Evolutionary conservation across 2,113 vertebrate species (phyloP), one percentile per base, ranked within the genome.

Genomic region (Fregata magnificens): DNA sequence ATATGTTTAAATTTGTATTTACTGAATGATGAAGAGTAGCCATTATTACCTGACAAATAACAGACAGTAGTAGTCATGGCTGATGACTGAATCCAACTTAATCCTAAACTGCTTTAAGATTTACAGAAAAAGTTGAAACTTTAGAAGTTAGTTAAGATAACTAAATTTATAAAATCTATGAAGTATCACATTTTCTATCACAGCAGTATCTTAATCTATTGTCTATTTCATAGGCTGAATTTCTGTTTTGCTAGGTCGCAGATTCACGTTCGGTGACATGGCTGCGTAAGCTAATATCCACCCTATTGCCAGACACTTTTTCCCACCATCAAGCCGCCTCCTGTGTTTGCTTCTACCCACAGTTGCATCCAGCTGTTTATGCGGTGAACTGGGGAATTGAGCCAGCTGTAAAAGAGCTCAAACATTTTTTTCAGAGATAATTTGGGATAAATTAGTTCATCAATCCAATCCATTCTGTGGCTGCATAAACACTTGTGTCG

Each of bases 391-490:
- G 66, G 65, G 44, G 44, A 91, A 96, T 82, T 69, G 93, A 97
- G 90, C 87, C 87, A 91, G 66, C 52, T 94, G 82, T 76, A 96
- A 83, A 93, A 74, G 47, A 82, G 6, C 70, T 82, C 61, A 65
- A 90, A 69, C 3, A 8, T 71, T 96, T 95, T 94, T 96, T 89
- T 10, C 62, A 76, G 53, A 82, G 81, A 94, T 91, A 85, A 82
- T 85, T 95, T 87, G 85, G 49, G 44, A 82, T 89, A 93, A 95
- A 96, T 93, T 63, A 93, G 93, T 91, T 93, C 44, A 82, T 96
- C 91, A 96, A 95, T 96, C 78, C 89, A 90, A 96, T 97, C 95
- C 70, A 96, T 97, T 91, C 84, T 90, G 87, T 90, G 62, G 47
- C 62, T 96, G n/a, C 53, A 65, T 76, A 94, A 96, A 95, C 91